phyloP scores from a whole-genome alignment of 2,113 vertebrate genomes.

The Paedocypris sp. region DNA sequence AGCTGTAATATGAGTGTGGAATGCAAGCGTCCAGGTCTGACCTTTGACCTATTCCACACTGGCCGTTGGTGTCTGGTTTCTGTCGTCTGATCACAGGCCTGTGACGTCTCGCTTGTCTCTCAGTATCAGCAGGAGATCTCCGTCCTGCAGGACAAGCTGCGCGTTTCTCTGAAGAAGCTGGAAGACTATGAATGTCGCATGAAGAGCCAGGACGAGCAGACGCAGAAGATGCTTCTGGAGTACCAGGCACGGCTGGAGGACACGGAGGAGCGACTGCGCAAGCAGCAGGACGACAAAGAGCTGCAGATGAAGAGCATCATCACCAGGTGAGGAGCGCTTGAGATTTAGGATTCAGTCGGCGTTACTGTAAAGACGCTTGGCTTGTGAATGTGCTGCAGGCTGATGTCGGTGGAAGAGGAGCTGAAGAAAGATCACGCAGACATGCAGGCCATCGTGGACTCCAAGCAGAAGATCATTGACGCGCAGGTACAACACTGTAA shows the following conservation, averaged over 20 bases:
- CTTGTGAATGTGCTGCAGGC: conserved; percentile 49
- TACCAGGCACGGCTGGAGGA: conserved; percentile 93
- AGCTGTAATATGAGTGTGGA: too few species aligned
- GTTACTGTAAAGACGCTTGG: background rate
- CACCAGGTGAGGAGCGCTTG: conserved; percentile 68
- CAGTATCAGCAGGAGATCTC: conserved; percentile 88
- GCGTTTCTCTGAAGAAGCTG: conserved; percentile 79
- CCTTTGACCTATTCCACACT: background rate
- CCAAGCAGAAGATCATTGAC: conserved; percentile 97
- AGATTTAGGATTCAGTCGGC: background rate
- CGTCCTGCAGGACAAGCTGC: conserved; percentile 86
- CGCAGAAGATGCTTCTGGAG: conserved; percentile 88
- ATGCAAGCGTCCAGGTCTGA: too few species aligned
- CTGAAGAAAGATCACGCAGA: conserved; percentile 95
- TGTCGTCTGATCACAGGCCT: background rate
- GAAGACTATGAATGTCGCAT: conserved; percentile 88
- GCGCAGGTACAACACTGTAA: conserved; percentile 70
- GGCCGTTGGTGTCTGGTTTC: background rate
- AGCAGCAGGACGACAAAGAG: conserved; percentile 96
- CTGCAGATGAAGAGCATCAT: conserved; percentile 99
- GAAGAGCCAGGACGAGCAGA: conserved; percentile 89
- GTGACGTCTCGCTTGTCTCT: background rate
- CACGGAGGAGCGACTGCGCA: conserved; percentile 81
- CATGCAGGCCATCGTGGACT: conserved; percentile 95
- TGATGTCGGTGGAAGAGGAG: conserved; percentile 96